A percentile compares a stretch with the other conserved stretches of the same genome.
These are phyloP conservation scores for Metopia argyrocephala DNA, from an alignment of 2,888 invertebrate genomes.

Conservation along the genomic window DNA sequence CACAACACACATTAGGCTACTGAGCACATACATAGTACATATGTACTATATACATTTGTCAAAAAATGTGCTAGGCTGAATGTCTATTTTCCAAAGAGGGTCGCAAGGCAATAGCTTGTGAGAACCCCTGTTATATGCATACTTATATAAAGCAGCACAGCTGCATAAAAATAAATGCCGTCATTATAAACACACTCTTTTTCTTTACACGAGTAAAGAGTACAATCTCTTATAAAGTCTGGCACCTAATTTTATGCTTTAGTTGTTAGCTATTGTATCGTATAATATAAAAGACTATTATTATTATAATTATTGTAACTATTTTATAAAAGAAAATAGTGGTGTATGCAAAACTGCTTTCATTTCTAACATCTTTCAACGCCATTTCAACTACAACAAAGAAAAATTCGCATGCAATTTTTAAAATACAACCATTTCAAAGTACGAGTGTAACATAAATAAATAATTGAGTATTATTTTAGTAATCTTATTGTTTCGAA, in stretches of 20 bases:
- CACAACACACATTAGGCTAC: no score
- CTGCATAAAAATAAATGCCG: not conserved
- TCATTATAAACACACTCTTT: constrained; percentile 36
- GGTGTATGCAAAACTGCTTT: constrained; percentile 17
- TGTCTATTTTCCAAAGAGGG: no score
- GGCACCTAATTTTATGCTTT: not conserved
- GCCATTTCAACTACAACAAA: not conserved
- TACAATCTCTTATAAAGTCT: not conserved
- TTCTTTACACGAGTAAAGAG: not conserved
- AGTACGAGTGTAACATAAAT: no score
- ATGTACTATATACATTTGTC: no score
- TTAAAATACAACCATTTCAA: no score
- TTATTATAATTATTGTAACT: not conserved
- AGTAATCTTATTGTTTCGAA: no score
- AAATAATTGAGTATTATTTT: constrained; percentile 9
- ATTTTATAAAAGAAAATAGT: not conserved
- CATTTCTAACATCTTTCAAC: not conserved
- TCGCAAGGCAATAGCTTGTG: no score
- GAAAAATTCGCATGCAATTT: no score
- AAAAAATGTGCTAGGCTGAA: no score
- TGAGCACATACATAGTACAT: no score
- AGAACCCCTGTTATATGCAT: no score
- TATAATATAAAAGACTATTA: not conserved
- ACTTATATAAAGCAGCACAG: not conserved
- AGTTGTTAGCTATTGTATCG: not conserved